phyloP scores from a whole-genome alignment of 2,113 vertebrate species.

The Onychostoma macrolepis region DNA sequence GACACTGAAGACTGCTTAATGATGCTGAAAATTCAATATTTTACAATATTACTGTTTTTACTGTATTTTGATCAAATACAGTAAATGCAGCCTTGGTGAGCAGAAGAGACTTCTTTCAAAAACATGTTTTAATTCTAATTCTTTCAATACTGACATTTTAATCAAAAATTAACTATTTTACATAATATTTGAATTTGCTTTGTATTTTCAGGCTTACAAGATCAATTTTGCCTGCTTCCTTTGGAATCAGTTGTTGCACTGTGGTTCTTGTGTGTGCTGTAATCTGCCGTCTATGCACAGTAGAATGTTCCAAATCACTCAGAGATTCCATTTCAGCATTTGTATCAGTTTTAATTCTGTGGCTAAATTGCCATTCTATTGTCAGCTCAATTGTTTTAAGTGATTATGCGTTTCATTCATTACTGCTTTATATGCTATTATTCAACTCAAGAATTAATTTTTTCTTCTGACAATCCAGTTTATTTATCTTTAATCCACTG shows the following conservation, averaged over 20 bases:
- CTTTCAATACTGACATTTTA: too few species aligned
- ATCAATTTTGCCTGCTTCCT: neutral
- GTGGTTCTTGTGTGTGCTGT: neutral
- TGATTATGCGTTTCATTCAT: neutral
- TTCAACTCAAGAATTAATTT: neutral
- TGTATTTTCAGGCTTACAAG: neutral
- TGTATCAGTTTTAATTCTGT: neutral
- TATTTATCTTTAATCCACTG: conserved; percentile 1
- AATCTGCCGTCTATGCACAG: neutral
- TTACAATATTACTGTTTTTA: too few species aligned
- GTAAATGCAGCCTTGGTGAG: too few species aligned
- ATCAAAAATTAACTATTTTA: too few species aligned
- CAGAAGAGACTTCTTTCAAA: too few species aligned
- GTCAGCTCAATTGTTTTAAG: neutral
- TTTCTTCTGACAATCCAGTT: conserved; percentile 1
- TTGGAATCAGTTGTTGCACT: neutral
- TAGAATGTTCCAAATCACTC: neutral
- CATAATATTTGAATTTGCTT: neutral
- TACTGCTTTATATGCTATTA: neutral
- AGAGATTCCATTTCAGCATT: neutral
- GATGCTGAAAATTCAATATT: too few species aligned
- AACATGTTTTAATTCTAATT: too few species aligned
- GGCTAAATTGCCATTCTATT: neutral
- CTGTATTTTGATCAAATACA: too few species aligned
- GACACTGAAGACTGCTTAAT: too few species aligned